A percentile compares a stretch with the other conserved stretches of the same genome.
Conservation (phyloP, 2,888 invertebrate genomes). For the Aspidiotus destructor region DNA sequence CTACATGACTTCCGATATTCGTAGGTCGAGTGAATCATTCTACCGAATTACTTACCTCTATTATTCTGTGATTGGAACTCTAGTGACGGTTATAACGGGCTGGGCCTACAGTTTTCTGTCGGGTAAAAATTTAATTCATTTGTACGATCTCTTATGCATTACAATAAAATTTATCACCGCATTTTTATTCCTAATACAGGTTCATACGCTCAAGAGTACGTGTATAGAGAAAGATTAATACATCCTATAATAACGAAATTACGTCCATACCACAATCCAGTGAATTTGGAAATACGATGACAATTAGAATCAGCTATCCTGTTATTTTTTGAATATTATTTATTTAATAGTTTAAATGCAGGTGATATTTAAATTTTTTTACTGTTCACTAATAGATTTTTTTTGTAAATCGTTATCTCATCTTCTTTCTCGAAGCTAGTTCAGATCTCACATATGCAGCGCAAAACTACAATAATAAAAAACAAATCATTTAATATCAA, state of each 20-base stretch:
- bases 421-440: too few relatives aligned
- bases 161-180: too few relatives aligned
- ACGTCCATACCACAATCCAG: conserved; percentile 43
- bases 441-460: too few relatives aligned
- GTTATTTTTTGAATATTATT: too few relatives aligned
- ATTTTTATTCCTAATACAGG: not conserved
- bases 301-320: not conserved
- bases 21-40: conserved; percentile 42
- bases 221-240: conserved; percentile 56
- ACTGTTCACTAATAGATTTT: not conserved
- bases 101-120: conserved; percentile 59
- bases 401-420: not conserved
- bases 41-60: conserved; percentile 79
- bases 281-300: conserved; percentile 11
- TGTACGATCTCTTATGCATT: not conserved
- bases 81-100: conserved; percentile 60
- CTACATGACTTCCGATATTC: not conserved
- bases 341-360: too few relatives aligned
- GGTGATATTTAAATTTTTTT: not conserved
- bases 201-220: conserved; percentile 43
- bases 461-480: too few relatives aligned
- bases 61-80: conserved; percentile 69
- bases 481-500: too few relatives aligned
- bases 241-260: conserved; percentile 54
- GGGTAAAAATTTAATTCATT: conserved; percentile 38